Conservation (phyloP, 2,113 vertebrate genomes). For the Lepidothrix coronata region DNA sequence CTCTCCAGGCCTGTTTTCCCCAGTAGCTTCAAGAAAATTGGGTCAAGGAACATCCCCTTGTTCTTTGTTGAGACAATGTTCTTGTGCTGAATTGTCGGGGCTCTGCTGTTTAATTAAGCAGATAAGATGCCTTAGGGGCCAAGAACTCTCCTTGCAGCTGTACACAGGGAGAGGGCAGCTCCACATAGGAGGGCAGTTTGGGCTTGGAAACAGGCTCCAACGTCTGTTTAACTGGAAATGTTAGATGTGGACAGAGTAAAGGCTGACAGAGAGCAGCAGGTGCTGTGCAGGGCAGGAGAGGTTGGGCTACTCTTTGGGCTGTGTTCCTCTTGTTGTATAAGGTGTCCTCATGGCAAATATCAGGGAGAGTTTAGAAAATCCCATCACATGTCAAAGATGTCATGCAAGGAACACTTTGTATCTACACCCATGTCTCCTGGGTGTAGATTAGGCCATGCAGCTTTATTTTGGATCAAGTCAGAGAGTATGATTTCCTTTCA, state of each 20-base stretch:
- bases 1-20: not conserved
- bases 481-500: not conserved
- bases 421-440: not conserved
- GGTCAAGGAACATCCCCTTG: not conserved
- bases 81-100: not conserved
- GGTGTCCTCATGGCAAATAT: not conserved
- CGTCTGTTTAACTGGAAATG: not conserved
- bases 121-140: not conserved
- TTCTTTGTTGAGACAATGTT: not conserved
- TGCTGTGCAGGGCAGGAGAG: not conserved
- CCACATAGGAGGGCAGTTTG: not conserved
- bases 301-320: not conserved
- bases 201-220: not conserved
- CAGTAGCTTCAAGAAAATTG: not conserved
- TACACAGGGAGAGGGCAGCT: not conserved
- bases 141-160: not conserved
- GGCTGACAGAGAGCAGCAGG: not conserved
- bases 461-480: not conserved
- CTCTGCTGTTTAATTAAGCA: not conserved
- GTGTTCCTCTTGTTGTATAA: not conserved
- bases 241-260: not conserved
- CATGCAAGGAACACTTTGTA: not conserved
- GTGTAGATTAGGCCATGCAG: not conserved
- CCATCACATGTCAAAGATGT: not conserved
- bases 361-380: not conserved